Conservation (phyloP, 2,797 vertebrate species). For the Spinus pinus region DNA sequence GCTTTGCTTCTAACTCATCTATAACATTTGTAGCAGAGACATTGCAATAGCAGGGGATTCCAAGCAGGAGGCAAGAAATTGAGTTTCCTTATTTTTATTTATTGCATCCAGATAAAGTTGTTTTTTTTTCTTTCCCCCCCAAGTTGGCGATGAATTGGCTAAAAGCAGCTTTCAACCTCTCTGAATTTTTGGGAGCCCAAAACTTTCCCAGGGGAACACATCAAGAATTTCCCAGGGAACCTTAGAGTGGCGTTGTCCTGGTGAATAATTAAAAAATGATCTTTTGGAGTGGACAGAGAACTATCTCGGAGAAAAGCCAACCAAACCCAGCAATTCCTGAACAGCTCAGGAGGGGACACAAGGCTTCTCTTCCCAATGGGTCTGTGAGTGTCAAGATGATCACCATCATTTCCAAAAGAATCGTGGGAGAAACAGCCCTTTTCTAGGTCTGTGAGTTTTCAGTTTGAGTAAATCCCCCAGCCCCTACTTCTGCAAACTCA, state of each 20-base stretch:
- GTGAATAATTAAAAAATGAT: not conserved
- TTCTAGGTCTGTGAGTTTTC: not conserved
- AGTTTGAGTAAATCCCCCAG: not conserved
- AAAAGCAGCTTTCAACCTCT: not conserved
- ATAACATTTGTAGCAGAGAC: not conserved
- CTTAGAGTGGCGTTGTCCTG: not conserved
- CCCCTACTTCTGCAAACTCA: not conserved
- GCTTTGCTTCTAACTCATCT: not conserved
- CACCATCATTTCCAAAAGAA: not conserved
- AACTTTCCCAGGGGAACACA: not conserved
- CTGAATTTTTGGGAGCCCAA: not conserved
- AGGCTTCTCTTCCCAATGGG: not conserved
- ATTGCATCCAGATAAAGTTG: fast-evolving
- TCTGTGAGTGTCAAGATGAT: not conserved
- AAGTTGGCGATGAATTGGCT: not conserved
- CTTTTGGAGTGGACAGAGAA: not conserved
- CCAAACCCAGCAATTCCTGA: not conserved
- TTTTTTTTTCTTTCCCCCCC: not conserved
- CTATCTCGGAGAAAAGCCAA: not conserved
- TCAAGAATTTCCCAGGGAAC: not conserved
- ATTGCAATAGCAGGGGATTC: not conserved
- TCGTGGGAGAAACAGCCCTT: not conserved
- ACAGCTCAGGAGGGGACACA: not conserved
- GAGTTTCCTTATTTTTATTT: not conserved
- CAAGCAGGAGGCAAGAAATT: not conserved